phyloP scores from a whole-genome alignment of 2,113 vertebrate genomes.

The Platichthys flesus region DNA sequence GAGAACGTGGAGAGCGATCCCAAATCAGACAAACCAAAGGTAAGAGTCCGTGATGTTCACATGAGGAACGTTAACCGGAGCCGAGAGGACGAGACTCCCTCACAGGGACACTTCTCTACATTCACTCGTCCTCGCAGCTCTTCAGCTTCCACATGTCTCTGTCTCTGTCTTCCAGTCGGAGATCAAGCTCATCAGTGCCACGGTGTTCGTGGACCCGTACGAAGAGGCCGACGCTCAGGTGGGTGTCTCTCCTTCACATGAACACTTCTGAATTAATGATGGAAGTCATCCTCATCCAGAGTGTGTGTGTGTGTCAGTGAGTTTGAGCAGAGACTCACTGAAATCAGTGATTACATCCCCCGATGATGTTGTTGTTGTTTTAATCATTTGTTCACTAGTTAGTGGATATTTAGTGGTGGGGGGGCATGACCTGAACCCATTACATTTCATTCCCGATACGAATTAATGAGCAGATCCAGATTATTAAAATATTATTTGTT shows the following conservation, averaged over 20 bases:
- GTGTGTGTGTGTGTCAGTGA: too few relatives aligned
- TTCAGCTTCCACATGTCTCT: not conserved
- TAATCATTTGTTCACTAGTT: too few relatives aligned
- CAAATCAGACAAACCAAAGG: conserved; percentile 96
- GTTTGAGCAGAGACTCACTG: too few relatives aligned
- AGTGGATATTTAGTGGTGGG: too few relatives aligned
- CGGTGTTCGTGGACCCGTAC: conserved; percentile 95
- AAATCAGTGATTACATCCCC: too few relatives aligned
- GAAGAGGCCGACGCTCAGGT: conserved; percentile 97
- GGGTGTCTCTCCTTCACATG: not conserved
- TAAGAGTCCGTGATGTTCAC: conserved; percentile 43
- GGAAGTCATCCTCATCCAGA: too few relatives aligned
- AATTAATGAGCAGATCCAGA: too few relatives aligned
- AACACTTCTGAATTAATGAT: not conserved
- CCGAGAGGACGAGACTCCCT: not conserved
- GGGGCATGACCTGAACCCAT: too few relatives aligned
- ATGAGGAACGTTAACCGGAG: not conserved
- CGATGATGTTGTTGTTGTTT: too few relatives aligned
- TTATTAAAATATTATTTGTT: too few relatives aligned
- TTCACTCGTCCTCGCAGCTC: not conserved
- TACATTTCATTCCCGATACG: too few relatives aligned
- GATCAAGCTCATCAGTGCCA: conserved; percentile 86
- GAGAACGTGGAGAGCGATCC: conserved; percentile 95
- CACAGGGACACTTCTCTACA: too few relatives aligned
- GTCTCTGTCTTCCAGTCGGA: conserved; percentile 88